phyloP scores from a whole-genome alignment of 2,888 invertebrate species.

The Paralinhomoeus sp. region DNA sequence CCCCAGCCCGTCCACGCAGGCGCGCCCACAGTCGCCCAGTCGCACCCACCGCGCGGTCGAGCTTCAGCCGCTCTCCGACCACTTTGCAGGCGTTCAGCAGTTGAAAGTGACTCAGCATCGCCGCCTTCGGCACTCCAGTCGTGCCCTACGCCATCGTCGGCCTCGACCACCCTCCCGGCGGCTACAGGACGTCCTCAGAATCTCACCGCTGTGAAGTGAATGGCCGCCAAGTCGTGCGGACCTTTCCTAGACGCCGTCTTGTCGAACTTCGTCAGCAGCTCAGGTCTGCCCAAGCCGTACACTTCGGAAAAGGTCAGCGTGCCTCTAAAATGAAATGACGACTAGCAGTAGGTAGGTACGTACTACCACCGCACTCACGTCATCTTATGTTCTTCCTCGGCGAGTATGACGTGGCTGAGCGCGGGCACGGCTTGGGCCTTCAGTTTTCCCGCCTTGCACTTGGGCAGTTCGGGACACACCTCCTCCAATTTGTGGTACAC shows the following conservation, averaged over 20 bases:
- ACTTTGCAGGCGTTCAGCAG: constrained; percentile 18
- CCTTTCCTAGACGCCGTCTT: not conserved
- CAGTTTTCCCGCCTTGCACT: constrained; percentile 13
- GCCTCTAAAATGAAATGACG: constrained; percentile 10
- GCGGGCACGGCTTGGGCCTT: constrained; percentile 23
- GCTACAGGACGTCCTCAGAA: too few relatives aligned
- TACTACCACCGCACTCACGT: not conserved
- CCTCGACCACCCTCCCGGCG: too few relatives aligned
- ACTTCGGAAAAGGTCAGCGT: constrained; percentile 19
- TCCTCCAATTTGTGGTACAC: constrained; percentile 23
- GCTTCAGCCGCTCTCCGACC: constrained; percentile 8
- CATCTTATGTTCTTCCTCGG: constrained; percentile 15
- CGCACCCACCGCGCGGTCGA: not conserved
- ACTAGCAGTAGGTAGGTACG: not conserved
- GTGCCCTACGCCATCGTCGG: constrained; percentile 19
- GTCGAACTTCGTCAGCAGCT: constrained; percentile 1
- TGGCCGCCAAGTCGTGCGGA: constrained; percentile 14
- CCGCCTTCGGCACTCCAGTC: constrained; percentile 16
- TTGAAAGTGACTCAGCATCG: constrained; percentile 19
- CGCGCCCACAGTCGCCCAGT: too few relatives aligned
- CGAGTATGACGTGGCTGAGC: constrained; percentile 27
- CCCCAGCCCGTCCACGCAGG: too few relatives aligned
- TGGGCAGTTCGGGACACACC: constrained; percentile 24
- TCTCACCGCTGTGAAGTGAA: constrained; percentile 18
- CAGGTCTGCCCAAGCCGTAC: constrained; percentile 13